Base-by-base conservation (phyloP, 2,888 invertebrate genomes). In the Agonum fuliginosum region DNA sequence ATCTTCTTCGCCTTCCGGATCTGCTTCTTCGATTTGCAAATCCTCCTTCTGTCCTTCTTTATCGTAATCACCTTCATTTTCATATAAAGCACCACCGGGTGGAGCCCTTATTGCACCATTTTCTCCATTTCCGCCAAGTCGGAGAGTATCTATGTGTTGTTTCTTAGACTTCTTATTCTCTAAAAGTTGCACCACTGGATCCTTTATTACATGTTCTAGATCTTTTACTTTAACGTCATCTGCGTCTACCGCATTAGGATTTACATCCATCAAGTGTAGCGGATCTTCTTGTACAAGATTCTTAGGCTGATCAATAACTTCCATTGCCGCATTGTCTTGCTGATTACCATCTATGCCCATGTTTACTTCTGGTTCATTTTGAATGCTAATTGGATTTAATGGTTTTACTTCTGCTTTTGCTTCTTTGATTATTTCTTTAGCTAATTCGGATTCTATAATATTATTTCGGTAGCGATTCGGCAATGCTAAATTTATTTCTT, bases 1-100 rank as follows among this genome's bases (percentile, higher is more conserved):
- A 83, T 89, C 89, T 81, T 88, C 89, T 78, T 87, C 88, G 70
- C 84, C 85, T 65, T 86, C 86, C 12, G 67, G 78, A 17, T 79
- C 79, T 19, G 43, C 73, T 81, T 83, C 73, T 74, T 84, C 83
- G 12, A 83, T 70, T 71, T 82, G 82, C 12, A 82, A 79, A 79
- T 83, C 83, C 67, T 78, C 80, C 14, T 82, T 82, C 48, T 81
- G 81, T 12, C 79, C 81, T 27, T 81, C 81, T 77, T 83, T 82
- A 65, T 83, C 83, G 76, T 83, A 83, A 43, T 82, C 82, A 75
- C 78, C 81, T 78, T 82, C 81, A 76, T 84, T 84, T 78, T 83
- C 83, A 75, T 79, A 72, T n/a, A 62, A 69, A 10, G 67, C 78
- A 46, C 74, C 77, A 24, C 74, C 77, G 8, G 54, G 54, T 20